Percentiles rank a stretch among this genome's conserved stretches.
Conservation (phyloP, 92 coral and sea anemone genomes). For the Heliopora coerulea region DNA sequence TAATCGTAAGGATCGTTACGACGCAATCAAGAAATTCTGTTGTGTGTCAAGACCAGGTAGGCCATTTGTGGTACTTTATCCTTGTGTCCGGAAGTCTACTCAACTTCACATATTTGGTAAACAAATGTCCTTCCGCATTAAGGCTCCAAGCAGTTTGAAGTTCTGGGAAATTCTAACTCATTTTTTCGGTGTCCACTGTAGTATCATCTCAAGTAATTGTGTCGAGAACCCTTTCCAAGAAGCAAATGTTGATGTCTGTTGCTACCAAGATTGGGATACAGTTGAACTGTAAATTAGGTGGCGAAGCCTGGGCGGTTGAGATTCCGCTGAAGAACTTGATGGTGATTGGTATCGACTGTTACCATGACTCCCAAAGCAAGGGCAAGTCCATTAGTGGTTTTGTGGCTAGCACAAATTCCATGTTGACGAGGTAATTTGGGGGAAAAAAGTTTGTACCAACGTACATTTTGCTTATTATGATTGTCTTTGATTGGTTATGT, state of each 20-base stretch:
- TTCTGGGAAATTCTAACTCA: too few relatives aligned
- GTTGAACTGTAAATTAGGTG: conserved; percentile 90
- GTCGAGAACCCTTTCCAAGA: conserved; percentile 80
- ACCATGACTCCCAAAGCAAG: conserved; percentile 83
- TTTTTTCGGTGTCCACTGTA: too few relatives aligned
- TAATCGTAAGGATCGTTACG: conserved; percentile 90
- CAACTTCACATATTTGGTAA: too few relatives aligned
- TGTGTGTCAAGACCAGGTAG: conserved; percentile 89
- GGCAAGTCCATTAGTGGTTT: conserved; percentile 97
- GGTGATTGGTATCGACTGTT: conserved; percentile 89
- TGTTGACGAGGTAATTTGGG: conserved; percentile 76
- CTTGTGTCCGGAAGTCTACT: too few relatives aligned
- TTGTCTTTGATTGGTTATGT: too few relatives aligned
- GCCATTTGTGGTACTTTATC: neutral
- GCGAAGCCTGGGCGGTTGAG: conserved; percentile 98
- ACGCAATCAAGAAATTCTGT: conserved; percentile 92
- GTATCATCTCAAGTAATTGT: conserved; percentile 95
- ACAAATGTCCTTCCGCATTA: too few relatives aligned
- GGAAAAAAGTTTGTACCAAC: too few relatives aligned
- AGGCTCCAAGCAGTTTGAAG: neutral
- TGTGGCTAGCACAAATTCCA: conserved; percentile 79
- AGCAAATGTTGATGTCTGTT: conserved; percentile 96
- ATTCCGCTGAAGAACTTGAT: conserved; percentile 82
- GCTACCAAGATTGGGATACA: conserved; percentile 97
- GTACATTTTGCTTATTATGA: too few relatives aligned